Evolutionary conservation across 2,113 vertebrate genomes (phyloP), one percentile per base, ranked within the genome.

Genomic region (Gnathonemus echidnorhynchus): DNA sequence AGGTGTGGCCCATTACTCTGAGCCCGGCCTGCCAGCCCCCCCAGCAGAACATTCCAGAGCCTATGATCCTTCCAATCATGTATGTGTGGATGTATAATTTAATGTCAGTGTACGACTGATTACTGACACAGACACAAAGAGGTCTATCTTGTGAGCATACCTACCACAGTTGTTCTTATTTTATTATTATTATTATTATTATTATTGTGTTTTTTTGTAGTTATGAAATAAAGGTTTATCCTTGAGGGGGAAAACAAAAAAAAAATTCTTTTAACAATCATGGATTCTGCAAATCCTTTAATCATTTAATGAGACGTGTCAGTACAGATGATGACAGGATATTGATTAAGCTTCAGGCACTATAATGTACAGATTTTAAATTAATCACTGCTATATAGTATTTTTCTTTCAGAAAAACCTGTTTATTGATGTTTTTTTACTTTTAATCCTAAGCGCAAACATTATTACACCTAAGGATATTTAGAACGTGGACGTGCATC

Each of bases 391-490:
- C 56, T 45, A 21, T 39, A 62, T n/a, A n/a, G 56, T 39, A 88
- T 53, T 87, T 87, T 53, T 87, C 53, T 53, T 39, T 39, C 50
- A 50, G 45, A 39, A 62, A 66, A 87, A 42, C 50, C 50, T 80
- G 62, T 52, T 58, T 52, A 62, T 42, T 49, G 15, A 89, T 77
- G 70, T 19, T 80, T 77, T 50, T 42, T 52, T 49, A 17, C 27
- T 74, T 77, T 89, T 96, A 96, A 96, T 96, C 94, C 94, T 96
- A 95, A 95, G 94, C 95, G 95, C 95, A 95, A 96, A 93, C 95
- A 96, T 92, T 93, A 80, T 95, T 94, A 95, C 48, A 92, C 96
- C 95, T 96, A 17, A 87, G 48, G 49, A 87, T 53, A 87, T 53
- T n/a, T 85, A 48, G 39, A 85, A 56, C 13, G 48, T 48, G 31